phyloP scores from a whole-genome alignment of 2,113 vertebrate genomes.

The Mesocricetus auratus region DNA sequence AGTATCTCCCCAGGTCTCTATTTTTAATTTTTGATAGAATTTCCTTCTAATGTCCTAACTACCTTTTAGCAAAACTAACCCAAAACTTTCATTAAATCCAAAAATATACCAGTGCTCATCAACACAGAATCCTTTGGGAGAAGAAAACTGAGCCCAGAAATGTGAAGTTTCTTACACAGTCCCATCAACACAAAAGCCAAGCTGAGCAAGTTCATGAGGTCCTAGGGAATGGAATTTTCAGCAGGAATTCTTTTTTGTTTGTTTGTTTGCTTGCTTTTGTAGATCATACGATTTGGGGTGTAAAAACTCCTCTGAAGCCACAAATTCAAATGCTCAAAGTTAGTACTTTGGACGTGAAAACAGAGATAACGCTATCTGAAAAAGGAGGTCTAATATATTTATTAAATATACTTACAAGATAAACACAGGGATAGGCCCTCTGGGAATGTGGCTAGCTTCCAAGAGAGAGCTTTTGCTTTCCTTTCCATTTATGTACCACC shows the following conservation, averaged over 20 bases:
- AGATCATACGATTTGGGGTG: neutral
- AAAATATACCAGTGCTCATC: neutral
- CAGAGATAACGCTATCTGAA: too few relatives aligned
- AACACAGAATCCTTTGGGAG: neutral
- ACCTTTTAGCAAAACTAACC: neutral
- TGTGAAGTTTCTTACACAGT: neutral
- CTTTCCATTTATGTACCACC: too few relatives aligned
- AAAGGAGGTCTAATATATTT: too few relatives aligned
- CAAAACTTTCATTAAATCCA: neutral
- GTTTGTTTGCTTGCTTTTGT: neutral
- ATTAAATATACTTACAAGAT: too few relatives aligned
- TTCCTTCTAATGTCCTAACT: slow-evolving; percentile 18
- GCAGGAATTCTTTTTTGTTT: neutral
- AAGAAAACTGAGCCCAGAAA: neutral
- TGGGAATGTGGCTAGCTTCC: too few relatives aligned
- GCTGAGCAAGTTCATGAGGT: neutral
- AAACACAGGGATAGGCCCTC: too few relatives aligned
- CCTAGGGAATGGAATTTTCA: neutral
- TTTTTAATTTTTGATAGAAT: neutral
- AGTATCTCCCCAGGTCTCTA: neutral
- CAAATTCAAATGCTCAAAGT: neutral
- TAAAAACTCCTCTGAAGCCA: neutral
- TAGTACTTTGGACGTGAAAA: too few relatives aligned
- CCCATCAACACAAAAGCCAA: neutral
- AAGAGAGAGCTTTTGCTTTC: too few relatives aligned